Base-by-base conservation (phyloP, 2,888 invertebrate species). In the Ectobius pallidus region DNA sequence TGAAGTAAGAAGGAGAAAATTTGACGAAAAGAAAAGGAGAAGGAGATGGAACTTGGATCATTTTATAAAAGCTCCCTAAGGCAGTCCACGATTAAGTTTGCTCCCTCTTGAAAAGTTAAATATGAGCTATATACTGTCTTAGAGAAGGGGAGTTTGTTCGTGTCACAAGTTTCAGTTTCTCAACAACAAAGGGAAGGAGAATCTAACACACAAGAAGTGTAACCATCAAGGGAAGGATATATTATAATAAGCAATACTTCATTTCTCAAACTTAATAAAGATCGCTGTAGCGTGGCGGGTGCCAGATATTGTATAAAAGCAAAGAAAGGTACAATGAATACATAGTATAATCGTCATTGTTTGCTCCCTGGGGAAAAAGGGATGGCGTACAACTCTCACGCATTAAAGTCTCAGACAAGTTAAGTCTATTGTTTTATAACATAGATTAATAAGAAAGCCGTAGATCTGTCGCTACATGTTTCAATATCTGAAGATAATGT, bases 71-170 rank as follows among this genome's bases (percentile, higher is more conserved):
- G 72, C 69, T 61, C 72, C 72, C 69, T 30, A 55, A 69, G 68
- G 72, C 72, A 42, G 68, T 72, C 61, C 69, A 69, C 55, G 72
- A 72, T 68, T 72, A 72, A 72, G 72, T 61, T 61, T 68, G 61
- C 61, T 68, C 69, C 67, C 27, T 62, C 69, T 69, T 72, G 72
- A 72, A 72, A 72, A 72, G 72, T 68, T 72, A 72, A 72, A 72
- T 72, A 72, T 72, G 42, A 69, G 25, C 62, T 63, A 63, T 62
- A 61, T 65, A 46, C 25, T 11, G 30, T 61, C 22, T 16, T 20
- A 44, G 22, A 9, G 30, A 30, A 39, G 44, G 67, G 46, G n/a
- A 30, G 46, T 18, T 18, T 27, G 25, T 39, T 63, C 63, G 42
- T 42, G 63, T 63, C 63, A 14, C 63, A 46, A 65, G 65, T 65